Evolutionary conservation across 2,888 invertebrate genomes (phyloP), one percentile per base, ranked within the genome.

Genomic region (Bembecia ichneumoniformis): DNA sequence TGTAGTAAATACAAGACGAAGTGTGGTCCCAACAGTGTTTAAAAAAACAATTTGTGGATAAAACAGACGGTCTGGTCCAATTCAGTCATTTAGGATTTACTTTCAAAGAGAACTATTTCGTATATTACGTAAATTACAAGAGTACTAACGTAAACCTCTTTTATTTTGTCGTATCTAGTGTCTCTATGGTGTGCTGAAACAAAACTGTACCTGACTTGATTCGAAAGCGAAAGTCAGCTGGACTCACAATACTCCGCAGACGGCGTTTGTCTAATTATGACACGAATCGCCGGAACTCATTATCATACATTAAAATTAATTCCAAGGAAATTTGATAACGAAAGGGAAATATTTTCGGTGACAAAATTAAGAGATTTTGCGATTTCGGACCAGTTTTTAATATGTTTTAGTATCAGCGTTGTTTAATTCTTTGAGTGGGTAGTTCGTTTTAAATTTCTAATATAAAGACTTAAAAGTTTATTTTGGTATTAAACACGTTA

Each of bases 221-320:
- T 47, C 17, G 44, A 35, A 50, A 50, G 46, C 55, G 53, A 61
- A 72, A 69, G 63, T 57, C 64, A 66, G 63, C 57, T 49, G 49
- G 45, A 45, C 45, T 11, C 14, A 49, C 36, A 45, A 20, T 49
- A 35, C 16, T 15, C 3, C n/a, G 35, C 49, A 49, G 49, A 48
- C 17, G 48, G 48, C 35, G 58, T 54, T 58, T 65, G 58, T 54
- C 59, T 66, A 63, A 69, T 71, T 68, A 67, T 57, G 51, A 57
- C 52, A 57, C 62, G 64, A 66, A 65, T 61, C 59, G 51, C 62
- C 59, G 51, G 49, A 61, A 64, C 65, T 71, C 67, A 80, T 81
- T 80, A 71, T 51, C 75, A 80, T 80, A 77, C 59, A 75, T 81
- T 81, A 71, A 74, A 74, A 78, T 78, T 74, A 76, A 80, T 77